Evolutionary conservation across 2,888 invertebrate species (phyloP).

Genomic region (Megamerina dolium): DNA sequence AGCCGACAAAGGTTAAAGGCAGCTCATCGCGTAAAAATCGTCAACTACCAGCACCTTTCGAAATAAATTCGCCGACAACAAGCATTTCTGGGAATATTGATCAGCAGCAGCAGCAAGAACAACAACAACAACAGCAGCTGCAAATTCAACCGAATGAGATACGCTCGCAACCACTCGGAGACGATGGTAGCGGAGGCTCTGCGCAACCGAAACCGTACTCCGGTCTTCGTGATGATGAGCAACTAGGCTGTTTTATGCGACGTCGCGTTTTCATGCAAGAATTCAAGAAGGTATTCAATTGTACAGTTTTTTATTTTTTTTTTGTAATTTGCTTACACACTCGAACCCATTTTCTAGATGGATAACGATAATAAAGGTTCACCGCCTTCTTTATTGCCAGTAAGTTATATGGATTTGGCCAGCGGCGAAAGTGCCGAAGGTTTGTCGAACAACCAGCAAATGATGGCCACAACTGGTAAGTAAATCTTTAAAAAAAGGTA

Average conservation of each 20-base stretch:
- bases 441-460: slow-evolving; percentile 17
- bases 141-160: slow-evolving; percentile 38
- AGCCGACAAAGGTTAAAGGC: slow-evolving; percentile 24
- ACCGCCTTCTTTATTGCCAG: slow-evolving; percentile 25
- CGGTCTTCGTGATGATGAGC: slow-evolving; percentile 30
- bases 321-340: too few species aligned
- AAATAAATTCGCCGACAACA: slow-evolving; percentile 34
- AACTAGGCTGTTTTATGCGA: slow-evolving; percentile 31
- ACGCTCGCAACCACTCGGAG: slow-evolving; percentile 51
- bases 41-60: slow-evolving; percentile 39
- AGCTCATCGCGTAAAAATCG: slow-evolving; percentile 46
- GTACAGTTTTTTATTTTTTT: neutral
- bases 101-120: slow-evolving; percentile 24
- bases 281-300: slow-evolving; percentile 36
- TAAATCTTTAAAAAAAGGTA: slow-evolving; percentile 3
- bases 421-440: slow-evolving; percentile 17
- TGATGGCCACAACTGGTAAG: slow-evolving; percentile 17
- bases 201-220: slow-evolving; percentile 24
- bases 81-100: slow-evolving; percentile 17
- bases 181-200: slow-evolving; percentile 37
- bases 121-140: slow-evolving; percentile 26
- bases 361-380: slow-evolving; percentile 28
- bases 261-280: slow-evolving; percentile 40
- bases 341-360: slow-evolving; percentile 23
- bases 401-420: slow-evolving; percentile 23